Conservation (phyloP, 2,797 vertebrate genomes). For the Ibycter americanus region DNA sequence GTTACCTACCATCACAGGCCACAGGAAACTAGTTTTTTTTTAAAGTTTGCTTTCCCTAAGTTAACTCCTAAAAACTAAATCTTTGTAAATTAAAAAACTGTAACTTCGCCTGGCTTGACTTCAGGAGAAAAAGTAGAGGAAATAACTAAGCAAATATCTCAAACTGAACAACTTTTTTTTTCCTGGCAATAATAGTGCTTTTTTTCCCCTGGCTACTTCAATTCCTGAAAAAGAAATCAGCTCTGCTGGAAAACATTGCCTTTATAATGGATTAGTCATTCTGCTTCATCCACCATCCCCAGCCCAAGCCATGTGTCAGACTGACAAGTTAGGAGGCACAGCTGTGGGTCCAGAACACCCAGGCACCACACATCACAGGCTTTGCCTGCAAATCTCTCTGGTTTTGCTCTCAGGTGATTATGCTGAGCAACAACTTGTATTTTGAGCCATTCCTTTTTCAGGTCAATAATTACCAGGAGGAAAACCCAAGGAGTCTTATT, state of each 20-base stretch:
- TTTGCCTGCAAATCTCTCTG: background rate
- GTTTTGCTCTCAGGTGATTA: background rate
- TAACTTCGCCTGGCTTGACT: background rate
- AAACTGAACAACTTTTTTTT: rapidly evolving
- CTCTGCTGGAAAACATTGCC: background rate
- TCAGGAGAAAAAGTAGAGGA: background rate
- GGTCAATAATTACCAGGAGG: background rate
- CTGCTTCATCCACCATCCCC: background rate
- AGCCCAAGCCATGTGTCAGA: background rate
- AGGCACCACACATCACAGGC: background rate
- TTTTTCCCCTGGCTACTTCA: background rate
- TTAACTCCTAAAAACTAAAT: background rate
- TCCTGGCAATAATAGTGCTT: background rate
- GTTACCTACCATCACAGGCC: background rate
- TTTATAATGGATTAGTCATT: background rate
- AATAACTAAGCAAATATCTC: background rate
- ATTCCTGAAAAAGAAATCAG: background rate
- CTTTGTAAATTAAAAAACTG: no score
- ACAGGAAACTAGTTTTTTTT: background rate
- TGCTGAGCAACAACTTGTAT: background rate
- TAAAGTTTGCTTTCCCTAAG: background rate
- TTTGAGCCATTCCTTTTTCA: background rate
- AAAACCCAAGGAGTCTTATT: background rate
- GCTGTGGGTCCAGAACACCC: background rate
- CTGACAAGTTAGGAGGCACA: background rate